Conservation (phyloP, 2,113 vertebrate species). For the Kobus ellipsiprymnus region DNA sequence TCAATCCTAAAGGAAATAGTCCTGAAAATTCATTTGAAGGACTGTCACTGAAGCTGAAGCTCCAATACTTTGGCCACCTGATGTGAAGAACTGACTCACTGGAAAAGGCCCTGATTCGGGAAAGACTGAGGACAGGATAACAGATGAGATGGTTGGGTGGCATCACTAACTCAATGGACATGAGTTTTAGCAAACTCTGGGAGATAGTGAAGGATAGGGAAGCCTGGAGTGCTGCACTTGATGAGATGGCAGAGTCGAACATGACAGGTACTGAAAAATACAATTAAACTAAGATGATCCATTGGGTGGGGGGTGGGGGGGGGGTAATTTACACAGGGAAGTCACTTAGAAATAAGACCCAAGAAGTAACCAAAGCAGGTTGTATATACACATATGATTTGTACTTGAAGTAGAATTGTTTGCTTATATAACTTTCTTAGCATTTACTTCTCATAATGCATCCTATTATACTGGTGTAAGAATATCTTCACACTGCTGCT, state of each 20-base stretch:
- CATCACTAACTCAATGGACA: background rate
- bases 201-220: background rate
- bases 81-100: background rate
- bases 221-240: background rate
- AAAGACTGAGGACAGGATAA: background rate
- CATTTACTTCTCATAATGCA: background rate
- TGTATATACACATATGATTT: background rate
- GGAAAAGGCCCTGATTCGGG: background rate
- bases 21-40: background rate
- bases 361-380: background rate
- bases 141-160: background rate
- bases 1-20: background rate
- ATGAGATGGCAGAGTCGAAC: background rate
- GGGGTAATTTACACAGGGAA: background rate
- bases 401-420: background rate
- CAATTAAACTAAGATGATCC: background rate
- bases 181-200: background rate
- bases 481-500: background rate
- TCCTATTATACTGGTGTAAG: background rate
- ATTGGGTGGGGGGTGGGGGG: too few relatives aligned
- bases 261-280: background rate
- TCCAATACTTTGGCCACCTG: background rate
- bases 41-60: background rate
- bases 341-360: background rate
- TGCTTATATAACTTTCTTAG: background rate